Evolutionary conservation across 1,140 invertebrate species (phyloP), one percentile per base, ranked within the genome.

Genomic region (Drosophila sp.): DNA sequence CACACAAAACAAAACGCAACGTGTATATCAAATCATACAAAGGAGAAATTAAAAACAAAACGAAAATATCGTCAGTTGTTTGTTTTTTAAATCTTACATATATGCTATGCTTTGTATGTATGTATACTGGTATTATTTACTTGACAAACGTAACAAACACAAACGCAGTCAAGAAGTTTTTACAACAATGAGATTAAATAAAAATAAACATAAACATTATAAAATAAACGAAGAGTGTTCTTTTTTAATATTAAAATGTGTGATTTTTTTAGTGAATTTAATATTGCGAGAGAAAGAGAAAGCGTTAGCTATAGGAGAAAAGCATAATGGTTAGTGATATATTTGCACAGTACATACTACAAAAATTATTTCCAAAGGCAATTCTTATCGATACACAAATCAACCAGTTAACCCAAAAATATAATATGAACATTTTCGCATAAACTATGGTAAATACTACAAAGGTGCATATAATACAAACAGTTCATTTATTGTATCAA

Each of bases 1-100:
- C 80, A 89, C 83, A 89, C 80, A 89, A 77, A 83, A 89, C 80
- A 89, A 89, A 87, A 89, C 76, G 84, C 75, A 87, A 89, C 76
- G 84, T 78, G 76, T 89, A 77, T 83, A 61, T 63, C 14, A 76
- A 72, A 66, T 76, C 59, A 76, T 76, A 76, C 67, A 72, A 43
- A 76, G 54, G 72, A 76, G 70, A 76, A 69, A 76, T 59, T 50
- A 75, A 71, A 58, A 78, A 64, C 38, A 77, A 73, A 76, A 77
- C 71, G 63, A 63, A 77, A 74, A 77, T 64, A 74, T 70, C 25
- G 63, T 76, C 59, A 72, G 58, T 53, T 56, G 27, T 61, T 41
- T 38, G 34, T 57, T 16, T 38, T 71, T 62, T 59, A 21, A 21
- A 21, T 21, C 58, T 32, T 58, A 25, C 25, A 29, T 40, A 58